A percentile compares a stretch with the other conserved stretches of the same genome.
Conservation (phyloP, 2,113 vertebrate genomes). For the Pandion haliaetus region DNA sequence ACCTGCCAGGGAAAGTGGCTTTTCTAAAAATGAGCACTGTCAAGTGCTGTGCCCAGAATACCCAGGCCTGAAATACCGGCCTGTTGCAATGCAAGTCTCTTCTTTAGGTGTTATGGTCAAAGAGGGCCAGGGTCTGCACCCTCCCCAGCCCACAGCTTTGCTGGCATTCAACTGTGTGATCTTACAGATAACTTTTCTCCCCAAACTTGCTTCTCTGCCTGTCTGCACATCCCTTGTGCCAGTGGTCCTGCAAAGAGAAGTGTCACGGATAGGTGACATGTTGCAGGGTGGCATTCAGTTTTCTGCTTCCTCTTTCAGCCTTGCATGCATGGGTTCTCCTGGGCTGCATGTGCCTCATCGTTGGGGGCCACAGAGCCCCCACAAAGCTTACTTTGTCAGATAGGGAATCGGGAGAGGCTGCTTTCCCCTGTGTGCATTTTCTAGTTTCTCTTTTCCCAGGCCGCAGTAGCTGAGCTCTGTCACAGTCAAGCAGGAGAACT, state of each 20-base stretch:
- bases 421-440: background rate
- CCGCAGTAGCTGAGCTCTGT: background rate
- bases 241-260: background rate
- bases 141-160: background rate
- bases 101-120: background rate
- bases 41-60: background rate
- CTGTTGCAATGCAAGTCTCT: background rate
- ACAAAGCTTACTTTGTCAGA: background rate
- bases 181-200: background rate
- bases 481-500: background rate
- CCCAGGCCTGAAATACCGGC: background rate
- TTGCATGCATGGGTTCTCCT: background rate
- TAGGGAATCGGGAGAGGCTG: background rate
- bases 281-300: background rate
- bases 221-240: fast-evolving
- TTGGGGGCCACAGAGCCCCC: background rate
- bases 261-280: fast-evolving
- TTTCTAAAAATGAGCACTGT: background rate
- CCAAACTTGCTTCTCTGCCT: background rate
- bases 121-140: background rate
- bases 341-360: fast-evolving
- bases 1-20: background rate
- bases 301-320: background rate
- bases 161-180: background rate
- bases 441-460: background rate